These are phyloP conservation scores for Argyrosomus regius DNA, from an alignment of 2,797 vertebrate genomes.

Conservation along the genomic window DNA sequence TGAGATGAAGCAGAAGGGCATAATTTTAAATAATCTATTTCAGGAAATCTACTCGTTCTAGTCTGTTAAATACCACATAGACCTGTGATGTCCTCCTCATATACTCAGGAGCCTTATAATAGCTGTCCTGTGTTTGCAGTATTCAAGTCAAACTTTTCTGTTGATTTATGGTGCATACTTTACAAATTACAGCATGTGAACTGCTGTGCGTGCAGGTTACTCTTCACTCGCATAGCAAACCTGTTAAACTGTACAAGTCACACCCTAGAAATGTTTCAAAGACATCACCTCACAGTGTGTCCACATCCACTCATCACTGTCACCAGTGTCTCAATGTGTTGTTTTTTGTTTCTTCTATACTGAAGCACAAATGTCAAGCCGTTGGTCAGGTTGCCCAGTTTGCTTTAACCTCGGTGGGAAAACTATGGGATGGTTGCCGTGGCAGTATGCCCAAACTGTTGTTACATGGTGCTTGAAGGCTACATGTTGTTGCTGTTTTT, in stretches of 20 bases:
- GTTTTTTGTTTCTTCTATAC: slow-evolving; percentile 31
- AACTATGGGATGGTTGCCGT: slow-evolving; percentile 57
- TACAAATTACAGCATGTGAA: neutral
- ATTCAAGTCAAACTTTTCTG: neutral
- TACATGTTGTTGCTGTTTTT: slow-evolving; percentile 87
- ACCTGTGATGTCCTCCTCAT: neutral
- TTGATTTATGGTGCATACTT: neutral
- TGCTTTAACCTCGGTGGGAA: slow-evolving; percentile 50
- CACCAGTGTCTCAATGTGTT: slow-evolving; percentile 54
- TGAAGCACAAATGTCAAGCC: slow-evolving; percentile 44
- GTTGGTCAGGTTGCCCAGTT: slow-evolving; percentile 48
- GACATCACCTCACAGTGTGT: slow-evolving; percentile 26
- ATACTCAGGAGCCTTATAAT: too few relatives aligned
- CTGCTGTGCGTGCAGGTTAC: neutral
- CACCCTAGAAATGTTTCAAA: neutral
- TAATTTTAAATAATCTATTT: neutral
- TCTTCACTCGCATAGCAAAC: neutral
- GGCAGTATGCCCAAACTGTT: slow-evolving; percentile 75
- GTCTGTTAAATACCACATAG: neutral
- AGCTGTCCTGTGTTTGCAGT: neutral
- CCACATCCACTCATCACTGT: slow-evolving; percentile 33
- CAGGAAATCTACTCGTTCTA: neutral
- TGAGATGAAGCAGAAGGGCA: neutral
- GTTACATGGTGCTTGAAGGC: slow-evolving; percentile 84
- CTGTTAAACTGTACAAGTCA: neutral